phyloP scores from a whole-genome alignment of 1,140 invertebrate genomes.

The Drosophila teissieri region DNA sequence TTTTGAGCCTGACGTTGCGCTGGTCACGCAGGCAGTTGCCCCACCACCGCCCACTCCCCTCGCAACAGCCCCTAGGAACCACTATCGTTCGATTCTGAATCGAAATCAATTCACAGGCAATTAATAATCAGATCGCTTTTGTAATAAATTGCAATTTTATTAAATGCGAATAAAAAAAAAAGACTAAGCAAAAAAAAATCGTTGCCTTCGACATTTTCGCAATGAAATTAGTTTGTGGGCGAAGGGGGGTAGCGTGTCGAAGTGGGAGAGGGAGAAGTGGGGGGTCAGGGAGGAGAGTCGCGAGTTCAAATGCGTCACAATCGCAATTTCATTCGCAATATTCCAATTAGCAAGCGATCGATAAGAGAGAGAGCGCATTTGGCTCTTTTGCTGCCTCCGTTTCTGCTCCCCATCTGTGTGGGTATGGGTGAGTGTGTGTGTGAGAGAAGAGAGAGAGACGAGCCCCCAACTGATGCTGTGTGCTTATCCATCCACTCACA shows the following conservation, averaged over 20 bases:
- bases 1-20: conserved; percentile 56
- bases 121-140: conserved; percentile 79
- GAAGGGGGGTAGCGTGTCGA: conserved; percentile 2
- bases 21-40: conserved; percentile 61
- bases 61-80: background rate
- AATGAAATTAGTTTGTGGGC: conserved; percentile 48
- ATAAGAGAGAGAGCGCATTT: conserved; percentile 44
- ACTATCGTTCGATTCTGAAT: conserved; percentile 34
- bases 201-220: conserved; percentile 40
- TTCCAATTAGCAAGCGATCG: conserved; percentile 48
- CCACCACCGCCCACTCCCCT: background rate
- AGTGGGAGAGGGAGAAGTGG: background rate
- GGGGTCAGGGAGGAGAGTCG: conserved; percentile 28
- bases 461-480: conserved; percentile 69
- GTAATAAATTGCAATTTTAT: conserved; percentile 80
- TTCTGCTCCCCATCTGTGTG: conserved; percentile 2
- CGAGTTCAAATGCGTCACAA: conserved; percentile 67
- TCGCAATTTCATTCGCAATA: conserved; percentile 50
- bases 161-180: conserved; percentile 38
- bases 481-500: conserved; percentile 28
- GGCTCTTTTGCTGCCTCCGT: conserved; percentile 24
- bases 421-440: conserved; percentile 7
- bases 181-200: conserved; percentile 54
- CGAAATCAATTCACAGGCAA: conserved; percentile 75
- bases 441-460: conserved; percentile 58